Percentiles rank a stretch among this genome's conserved stretches.
phyloP scores from a whole-genome alignment of 2,888 invertebrate species.

The Phaonia tiefii region DNA sequence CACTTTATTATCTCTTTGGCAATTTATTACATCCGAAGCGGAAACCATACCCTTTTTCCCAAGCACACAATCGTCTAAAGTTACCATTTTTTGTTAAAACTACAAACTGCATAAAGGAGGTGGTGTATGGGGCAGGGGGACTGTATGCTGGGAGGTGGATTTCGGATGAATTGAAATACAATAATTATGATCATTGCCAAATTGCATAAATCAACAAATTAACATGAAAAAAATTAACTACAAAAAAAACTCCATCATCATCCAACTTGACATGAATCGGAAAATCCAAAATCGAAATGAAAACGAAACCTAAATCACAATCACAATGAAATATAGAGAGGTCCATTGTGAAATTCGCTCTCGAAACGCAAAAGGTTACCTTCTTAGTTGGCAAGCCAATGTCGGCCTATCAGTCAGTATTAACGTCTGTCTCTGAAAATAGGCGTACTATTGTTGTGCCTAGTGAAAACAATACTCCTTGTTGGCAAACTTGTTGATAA shows the following conservation, averaged over 20 bases:
- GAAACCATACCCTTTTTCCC: slow-evolving; percentile 68
- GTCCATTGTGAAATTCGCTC: neutral
- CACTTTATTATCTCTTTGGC: slow-evolving; percentile 66
- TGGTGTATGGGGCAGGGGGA: slow-evolving; percentile 1
- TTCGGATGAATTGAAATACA: slow-evolving; percentile 62
- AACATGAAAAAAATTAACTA: slow-evolving; percentile 14
- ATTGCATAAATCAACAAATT: slow-evolving; percentile 69
- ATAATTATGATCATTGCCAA: slow-evolving; percentile 67
- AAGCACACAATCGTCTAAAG: slow-evolving; percentile 34
- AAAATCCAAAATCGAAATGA: slow-evolving; percentile 13
- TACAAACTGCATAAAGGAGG: neutral
- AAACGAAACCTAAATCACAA: neutral
- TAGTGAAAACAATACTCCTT: slow-evolving; percentile 9
- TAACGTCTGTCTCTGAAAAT: neutral
- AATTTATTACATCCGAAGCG: slow-evolving; percentile 68
- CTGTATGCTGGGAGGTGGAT: slow-evolving; percentile 1
- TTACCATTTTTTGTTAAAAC: slow-evolving; percentile 8
- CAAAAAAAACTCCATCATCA: slow-evolving; percentile 26
- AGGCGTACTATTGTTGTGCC: slow-evolving; percentile 23
- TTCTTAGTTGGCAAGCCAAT: neutral
- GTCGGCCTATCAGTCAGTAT: too few relatives aligned
- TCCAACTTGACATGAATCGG: slow-evolving; percentile 1
- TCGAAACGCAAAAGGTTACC: slow-evolving; percentile 1
- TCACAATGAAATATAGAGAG: too few relatives aligned
- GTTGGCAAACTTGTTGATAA: slow-evolving; percentile 52